A percentile compares a stretch with the other conserved stretches of the same genome.
Conservation (phyloP, 2,797 vertebrate genomes). For the Spinus olivaceus region DNA sequence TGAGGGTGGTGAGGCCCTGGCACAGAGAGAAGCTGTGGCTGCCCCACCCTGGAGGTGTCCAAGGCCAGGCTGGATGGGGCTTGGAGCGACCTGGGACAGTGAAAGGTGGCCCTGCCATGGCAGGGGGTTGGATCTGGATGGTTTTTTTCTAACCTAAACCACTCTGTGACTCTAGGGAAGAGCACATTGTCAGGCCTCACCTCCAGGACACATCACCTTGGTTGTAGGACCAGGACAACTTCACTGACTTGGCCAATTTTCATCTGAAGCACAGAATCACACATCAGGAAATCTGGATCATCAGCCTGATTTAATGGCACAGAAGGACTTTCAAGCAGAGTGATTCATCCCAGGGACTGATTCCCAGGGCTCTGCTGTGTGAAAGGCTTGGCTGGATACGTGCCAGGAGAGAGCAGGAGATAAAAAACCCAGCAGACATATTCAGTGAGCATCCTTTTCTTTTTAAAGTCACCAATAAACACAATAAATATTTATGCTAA, state of each 20-base stretch:
- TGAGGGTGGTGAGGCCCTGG: background rate
- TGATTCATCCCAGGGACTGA: constrained; percentile 13
- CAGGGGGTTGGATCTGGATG: background rate
- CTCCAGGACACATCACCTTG: background rate
- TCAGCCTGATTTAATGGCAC: background rate
- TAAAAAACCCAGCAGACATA: background rate
- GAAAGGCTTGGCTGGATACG: background rate
- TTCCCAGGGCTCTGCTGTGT: background rate
- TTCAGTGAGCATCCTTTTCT: background rate
- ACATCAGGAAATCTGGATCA: background rate
- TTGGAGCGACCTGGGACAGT: rapidly evolving
- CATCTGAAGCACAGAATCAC: background rate
- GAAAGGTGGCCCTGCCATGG: background rate
- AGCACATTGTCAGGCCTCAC: background rate
- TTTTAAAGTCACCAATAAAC: background rate
- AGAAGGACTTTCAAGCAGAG: background rate
- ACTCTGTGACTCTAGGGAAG: background rate
- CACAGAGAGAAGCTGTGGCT: background rate
- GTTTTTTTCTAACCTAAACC: background rate
- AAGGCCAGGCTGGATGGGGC: rapidly evolving
- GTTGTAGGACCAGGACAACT: background rate
- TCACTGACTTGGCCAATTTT: background rate
- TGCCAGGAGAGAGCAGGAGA: background rate
- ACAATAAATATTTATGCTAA: constrained; percentile 2
- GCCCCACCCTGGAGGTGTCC: background rate